Conservation (phyloP, 2,888 invertebrate genomes). For the Kryphioiulus occultus region DNA sequence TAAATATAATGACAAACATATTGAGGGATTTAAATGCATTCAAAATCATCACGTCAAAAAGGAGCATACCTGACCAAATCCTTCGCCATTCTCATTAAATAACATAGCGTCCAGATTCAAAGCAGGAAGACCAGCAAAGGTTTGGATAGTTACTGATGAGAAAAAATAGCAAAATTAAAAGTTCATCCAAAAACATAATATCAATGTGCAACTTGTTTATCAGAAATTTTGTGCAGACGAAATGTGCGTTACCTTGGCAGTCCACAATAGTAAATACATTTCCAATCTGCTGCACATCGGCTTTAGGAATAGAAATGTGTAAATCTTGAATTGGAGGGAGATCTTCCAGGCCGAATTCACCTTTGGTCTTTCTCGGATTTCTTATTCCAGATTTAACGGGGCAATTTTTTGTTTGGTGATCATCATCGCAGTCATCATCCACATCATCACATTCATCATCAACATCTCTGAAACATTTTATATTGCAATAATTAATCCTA, state of each 20-base stretch:
- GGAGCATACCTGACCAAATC: constrained; percentile 46
- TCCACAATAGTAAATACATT: constrained; percentile 54
- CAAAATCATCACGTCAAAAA: not conserved
- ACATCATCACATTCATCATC: not conserved
- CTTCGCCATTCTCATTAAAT: constrained; percentile 61
- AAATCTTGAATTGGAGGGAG: constrained; percentile 56
- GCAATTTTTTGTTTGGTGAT: not conserved
- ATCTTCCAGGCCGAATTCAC: constrained; percentile 54
- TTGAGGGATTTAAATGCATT: not conserved
- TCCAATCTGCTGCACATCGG: constrained; percentile 55
- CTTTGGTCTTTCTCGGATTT: not conserved
- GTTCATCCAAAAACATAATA: not conserved
- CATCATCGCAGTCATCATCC: not conserved
- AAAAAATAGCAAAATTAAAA: not conserved
- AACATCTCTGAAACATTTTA: not conserved
- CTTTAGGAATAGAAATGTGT: constrained; percentile 53
- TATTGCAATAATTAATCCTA: not conserved
- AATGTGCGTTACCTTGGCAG: constrained; percentile 50
- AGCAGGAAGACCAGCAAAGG: constrained; percentile 58
- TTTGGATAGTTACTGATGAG: constrained; percentile 57
- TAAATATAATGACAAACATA: no score
- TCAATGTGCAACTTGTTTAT: no score
- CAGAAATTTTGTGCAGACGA: no score
- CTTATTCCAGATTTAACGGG: no score
- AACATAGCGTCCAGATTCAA: constrained; percentile 63